These are phyloP conservation scores for Trichopria drosophilae DNA, from an alignment of 2,888 invertebrate genomes.

Conservation along the genomic window DNA sequence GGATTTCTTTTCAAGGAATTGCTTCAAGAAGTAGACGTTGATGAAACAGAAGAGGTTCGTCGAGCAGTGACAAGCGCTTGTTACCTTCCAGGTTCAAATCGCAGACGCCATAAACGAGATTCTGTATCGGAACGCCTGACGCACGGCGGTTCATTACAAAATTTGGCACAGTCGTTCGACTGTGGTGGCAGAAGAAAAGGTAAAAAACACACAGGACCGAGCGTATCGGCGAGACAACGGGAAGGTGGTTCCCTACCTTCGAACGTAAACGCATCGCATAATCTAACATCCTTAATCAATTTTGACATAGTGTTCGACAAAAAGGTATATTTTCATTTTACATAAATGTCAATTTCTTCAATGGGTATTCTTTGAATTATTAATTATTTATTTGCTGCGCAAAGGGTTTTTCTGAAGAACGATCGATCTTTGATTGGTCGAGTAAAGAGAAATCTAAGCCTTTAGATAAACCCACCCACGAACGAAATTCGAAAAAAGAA, in stretches of 20 bases:
- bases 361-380: neutral
- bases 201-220: conserved; percentile 50
- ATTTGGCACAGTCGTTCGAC: conserved; percentile 61
- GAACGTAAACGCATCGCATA: conserved; percentile 62
- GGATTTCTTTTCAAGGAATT: conserved; percentile 64
- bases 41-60: conserved; percentile 64
- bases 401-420: conserved; percentile 53
- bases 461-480: conserved; percentile 51
- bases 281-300: conserved; percentile 52
- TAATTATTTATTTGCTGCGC: conserved; percentile 35
- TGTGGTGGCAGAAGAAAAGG: conserved; percentile 50
- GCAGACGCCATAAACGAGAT: conserved; percentile 57
- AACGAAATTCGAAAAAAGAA: conserved; percentile 46
- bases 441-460: conserved; percentile 56
- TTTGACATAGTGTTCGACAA: conserved; percentile 53
- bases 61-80: conserved; percentile 52
- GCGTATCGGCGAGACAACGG: conserved; percentile 62
- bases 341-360: conserved; percentile 8
- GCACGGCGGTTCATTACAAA: conserved; percentile 64
- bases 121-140: conserved; percentile 62
- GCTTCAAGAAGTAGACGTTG: conserved; percentile 76
- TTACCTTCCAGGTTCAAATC: conserved; percentile 54
- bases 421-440: conserved; percentile 52
- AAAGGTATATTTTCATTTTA: conserved; percentile 43
- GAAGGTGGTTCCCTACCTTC: conserved; percentile 69